Conservation (phyloP, 2,113 vertebrate species). For the Xiphias gladius region DNA sequence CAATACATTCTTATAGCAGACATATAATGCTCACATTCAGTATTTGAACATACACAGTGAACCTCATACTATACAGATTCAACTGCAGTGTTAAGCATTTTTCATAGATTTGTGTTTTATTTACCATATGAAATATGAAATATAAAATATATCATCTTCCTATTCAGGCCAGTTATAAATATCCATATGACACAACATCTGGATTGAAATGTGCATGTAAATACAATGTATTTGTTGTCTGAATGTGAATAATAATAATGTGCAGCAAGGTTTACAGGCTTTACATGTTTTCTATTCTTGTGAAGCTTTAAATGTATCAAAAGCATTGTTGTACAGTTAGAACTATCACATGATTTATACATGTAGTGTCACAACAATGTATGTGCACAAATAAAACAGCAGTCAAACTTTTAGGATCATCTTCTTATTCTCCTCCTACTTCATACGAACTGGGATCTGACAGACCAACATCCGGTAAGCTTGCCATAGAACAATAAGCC, state of each 20-base stretch:
- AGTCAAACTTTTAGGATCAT: not conserved
- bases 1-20: not conserved
- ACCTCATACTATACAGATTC: constrained; percentile 7
- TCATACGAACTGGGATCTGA: not conserved
- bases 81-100: constrained; percentile 28
- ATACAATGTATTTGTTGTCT: constrained; percentile 75
- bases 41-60: constrained; percentile 1
- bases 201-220: constrained; percentile 54
- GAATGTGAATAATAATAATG: constrained; percentile 51
- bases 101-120: constrained; percentile 29
- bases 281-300: constrained; percentile 48
- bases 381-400: constrained; percentile 53
- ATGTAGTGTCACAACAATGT: constrained; percentile 7
- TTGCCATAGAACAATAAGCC: not conserved
- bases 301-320: constrained; percentile 29
- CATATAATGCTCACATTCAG: not conserved
- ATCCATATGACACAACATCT: constrained; percentile 48
- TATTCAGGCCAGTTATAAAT: constrained; percentile 39
- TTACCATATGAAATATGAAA: constrained; percentile 37
- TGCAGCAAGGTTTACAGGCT: constrained; percentile 41
- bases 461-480: not conserved
- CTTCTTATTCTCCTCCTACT: not conserved
- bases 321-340: constrained; percentile 4
- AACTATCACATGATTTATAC: constrained; percentile 24
- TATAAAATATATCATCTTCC: not conserved